Base-by-base conservation (phyloP, 1,140 invertebrate genomes). In the Eumeta japonica region DNA sequence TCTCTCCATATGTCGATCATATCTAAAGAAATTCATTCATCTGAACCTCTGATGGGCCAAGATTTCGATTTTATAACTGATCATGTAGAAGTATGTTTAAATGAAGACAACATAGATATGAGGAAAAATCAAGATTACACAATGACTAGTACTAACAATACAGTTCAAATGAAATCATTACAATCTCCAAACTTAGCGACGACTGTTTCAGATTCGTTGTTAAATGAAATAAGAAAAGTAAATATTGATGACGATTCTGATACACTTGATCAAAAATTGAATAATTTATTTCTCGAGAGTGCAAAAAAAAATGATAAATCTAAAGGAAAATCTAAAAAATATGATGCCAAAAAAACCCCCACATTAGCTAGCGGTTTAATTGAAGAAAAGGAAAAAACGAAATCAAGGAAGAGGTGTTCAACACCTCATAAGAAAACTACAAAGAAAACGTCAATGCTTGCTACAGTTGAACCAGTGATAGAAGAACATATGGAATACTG, bases 261-360 rank as follows among this genome's bases (percentile, higher is more conserved):
- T 16, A 52, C 58, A 2, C 34, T 74, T 16, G 52, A 65, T 33
- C 18, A 41, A 37, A 59, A 53, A 41, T 35, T 74, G 4, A 43
- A 34, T 29, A 41, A 64, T 37, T 43, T 74, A 13, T 13, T 65
- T 14, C 39, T 74, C 27, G 62, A 74, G 36, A 74, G 66, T 35
- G 51, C 60, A 16, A 67, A 64, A 37, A 71, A 71, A 37, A 41
- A 39, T 3, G 28, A 13, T n/a, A n/a, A n/a, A n/a, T n/a, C n/a
- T n/a, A n/a, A n/a, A n/a, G 10, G 10, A 16, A 19, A 24, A 10
- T 16, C 18, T 13, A 12, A 27, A 27, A 1, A 9, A 14, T 1
- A 28, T 38, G 39, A 35, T 29, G 28, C 28, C n/a, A 17, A 40
- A 33, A 41, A 42, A 32, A 15, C 11, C 20, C 48, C 46, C 46